These are phyloP conservation scores for Kobus ellipsiprymnus DNA, from an alignment of 2,113 vertebrate genomes.

Conservation along the genomic window DNA sequence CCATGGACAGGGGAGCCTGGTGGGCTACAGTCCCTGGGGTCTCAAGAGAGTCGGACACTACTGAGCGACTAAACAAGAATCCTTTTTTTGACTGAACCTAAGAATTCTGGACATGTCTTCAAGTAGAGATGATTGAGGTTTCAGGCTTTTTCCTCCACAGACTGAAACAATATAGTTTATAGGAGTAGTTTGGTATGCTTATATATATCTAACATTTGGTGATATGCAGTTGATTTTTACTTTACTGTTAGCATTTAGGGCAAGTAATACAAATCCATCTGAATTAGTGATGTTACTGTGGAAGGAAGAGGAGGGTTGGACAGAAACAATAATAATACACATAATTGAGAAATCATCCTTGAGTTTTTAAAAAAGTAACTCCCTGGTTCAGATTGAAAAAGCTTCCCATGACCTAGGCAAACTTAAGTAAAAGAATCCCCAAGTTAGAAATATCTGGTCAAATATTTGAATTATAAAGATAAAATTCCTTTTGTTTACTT, in stretches of 20 bases:
- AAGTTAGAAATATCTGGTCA: background rate
- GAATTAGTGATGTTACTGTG: background rate
- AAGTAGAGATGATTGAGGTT: background rate
- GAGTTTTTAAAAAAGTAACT: background rate
- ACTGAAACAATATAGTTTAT: background rate
- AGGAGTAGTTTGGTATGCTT: background rate
- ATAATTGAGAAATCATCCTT: background rate
- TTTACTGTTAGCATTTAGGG: background rate
- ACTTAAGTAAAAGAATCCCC: background rate
- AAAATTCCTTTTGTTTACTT: background rate
- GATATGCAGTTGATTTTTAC: background rate
- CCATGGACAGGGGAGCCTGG: background rate
- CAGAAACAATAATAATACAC: background rate
- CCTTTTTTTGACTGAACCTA: background rate
- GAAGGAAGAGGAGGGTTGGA: background rate
- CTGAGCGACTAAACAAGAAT: background rate
- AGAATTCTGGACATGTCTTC: background rate
- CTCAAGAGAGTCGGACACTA: background rate
- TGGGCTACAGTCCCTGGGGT: background rate
- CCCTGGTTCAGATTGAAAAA: background rate
- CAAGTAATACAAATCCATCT: background rate
- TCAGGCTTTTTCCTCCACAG: background rate
- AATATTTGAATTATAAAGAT: background rate
- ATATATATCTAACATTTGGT: background rate
- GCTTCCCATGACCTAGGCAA: background rate